A percentile compares a stretch with the other conserved stretches of the same genome.
Evolutionary conservation across 2,113 vertebrate genomes (phyloP).

Genomic region (Lethenteron camtschaticum): DNA sequence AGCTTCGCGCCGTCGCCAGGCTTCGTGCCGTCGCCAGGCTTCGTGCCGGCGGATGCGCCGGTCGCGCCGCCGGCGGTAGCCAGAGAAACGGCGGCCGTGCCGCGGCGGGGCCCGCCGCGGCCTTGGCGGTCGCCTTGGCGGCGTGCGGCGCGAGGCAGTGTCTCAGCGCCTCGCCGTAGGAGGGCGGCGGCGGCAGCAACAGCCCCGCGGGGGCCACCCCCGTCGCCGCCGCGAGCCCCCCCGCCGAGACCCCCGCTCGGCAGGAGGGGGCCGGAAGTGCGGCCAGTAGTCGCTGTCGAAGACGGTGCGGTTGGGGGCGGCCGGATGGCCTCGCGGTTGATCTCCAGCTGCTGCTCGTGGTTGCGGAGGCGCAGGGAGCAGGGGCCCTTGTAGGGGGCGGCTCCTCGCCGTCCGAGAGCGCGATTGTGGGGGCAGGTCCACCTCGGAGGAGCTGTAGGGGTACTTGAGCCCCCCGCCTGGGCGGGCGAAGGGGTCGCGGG

Average conservation of each 20-base stretch:
- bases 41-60: no score
- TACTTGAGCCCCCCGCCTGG: constrained; percentile 43
- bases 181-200: constrained; percentile 70
- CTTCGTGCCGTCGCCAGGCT: no score
- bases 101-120: no score
- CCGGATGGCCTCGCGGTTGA: constrained; percentile 78
- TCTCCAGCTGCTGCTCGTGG: constrained; percentile 90
- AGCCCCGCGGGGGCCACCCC: constrained; percentile 55
- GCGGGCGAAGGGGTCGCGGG: neutral
- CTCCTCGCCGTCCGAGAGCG: constrained; percentile 80
- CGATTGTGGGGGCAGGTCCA: constrained; percentile 89
- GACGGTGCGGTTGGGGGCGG: constrained; percentile 86
- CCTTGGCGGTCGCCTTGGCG: no score
- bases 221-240: constrained; percentile 26
- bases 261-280: constrained; percentile 49
- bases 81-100: no score
- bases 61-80: no score
- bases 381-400: constrained; percentile 71
- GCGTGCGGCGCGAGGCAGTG: constrained; percentile 23
- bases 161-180: constrained; percentile 91
- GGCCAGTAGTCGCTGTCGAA: constrained; percentile 77
- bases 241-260: constrained; percentile 91
- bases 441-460: constrained; percentile 78
- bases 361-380: constrained; percentile 78
- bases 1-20: no score